Evolutionary conservation across 2,113 vertebrate genomes (phyloP).

Genomic region (Labeo catla): DNA sequence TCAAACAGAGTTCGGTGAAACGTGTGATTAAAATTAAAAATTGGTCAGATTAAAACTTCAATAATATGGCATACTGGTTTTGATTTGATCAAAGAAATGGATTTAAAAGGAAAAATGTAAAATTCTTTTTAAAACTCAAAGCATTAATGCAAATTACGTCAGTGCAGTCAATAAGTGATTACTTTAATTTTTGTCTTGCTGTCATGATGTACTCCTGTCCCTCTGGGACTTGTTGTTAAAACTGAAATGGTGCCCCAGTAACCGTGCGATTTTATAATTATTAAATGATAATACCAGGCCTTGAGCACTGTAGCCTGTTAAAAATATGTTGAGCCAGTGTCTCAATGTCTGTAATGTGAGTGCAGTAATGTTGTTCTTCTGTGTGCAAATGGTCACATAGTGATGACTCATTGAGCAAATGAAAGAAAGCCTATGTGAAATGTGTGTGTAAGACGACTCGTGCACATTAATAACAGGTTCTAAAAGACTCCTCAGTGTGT

Average conservation of each 20-base stretch:
- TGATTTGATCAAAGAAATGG: background rate
- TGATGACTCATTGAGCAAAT: slow-evolving; percentile 27
- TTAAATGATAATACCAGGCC: background rate
- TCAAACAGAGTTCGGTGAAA: too few species aligned
- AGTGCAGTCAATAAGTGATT: too few species aligned
- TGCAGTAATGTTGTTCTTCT: background rate
- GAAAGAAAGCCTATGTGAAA: background rate
- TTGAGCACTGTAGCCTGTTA: background rate
- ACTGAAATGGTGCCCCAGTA: background rate
- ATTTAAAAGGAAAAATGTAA: background rate
- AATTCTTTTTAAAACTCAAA: too few species aligned
- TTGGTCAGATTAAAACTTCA: background rate
- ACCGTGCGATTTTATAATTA: background rate
- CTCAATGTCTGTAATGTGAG: background rate
- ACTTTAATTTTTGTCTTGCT: background rate
- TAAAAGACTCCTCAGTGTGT: background rate
- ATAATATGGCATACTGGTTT: background rate
- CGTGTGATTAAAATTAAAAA: too few species aligned
- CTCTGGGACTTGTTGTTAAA: background rate
- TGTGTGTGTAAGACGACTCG: background rate
- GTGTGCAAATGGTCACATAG: slow-evolving; percentile 2
- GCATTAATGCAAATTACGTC: too few species aligned
- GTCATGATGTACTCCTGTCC: background rate
- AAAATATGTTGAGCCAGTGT: background rate
- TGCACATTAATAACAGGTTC: slow-evolving; percentile 2